A percentile compares a stretch with the other conserved stretches of the same genome.
phyloP scores from a whole-genome alignment of 2,113 vertebrate genomes.

The Benitochromis conjunctus region DNA sequence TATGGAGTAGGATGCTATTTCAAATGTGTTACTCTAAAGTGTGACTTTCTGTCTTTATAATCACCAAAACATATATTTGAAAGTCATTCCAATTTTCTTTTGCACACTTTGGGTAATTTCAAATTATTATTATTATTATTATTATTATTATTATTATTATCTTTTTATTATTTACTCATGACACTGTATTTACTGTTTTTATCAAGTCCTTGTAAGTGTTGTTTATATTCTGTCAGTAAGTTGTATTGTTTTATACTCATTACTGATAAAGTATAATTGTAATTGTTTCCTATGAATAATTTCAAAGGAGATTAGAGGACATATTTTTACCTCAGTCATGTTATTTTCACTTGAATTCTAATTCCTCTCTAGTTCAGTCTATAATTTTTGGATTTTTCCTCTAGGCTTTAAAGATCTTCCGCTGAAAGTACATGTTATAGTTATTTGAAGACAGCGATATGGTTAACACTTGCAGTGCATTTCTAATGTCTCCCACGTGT shows the following conservation, averaged over 20 bases:
- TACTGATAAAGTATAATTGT: background rate
- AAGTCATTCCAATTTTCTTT: background rate
- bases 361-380: background rate
- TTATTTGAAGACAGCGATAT: background rate
- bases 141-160: background rate
- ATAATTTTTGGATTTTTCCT: background rate
- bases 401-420: background rate
- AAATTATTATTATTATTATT: background rate
- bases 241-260: background rate
- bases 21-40: slow-evolving; percentile 17
- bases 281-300: background rate
- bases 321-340: background rate
- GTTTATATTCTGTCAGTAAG: background rate
- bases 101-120: background rate
- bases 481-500: background rate
- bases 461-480: background rate
- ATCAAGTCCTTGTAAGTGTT: background rate
- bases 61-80: background rate
- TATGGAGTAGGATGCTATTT: background rate
- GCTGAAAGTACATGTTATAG: background rate
- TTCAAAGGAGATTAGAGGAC: background rate
- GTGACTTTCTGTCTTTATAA: background rate
- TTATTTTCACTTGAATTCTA: background rate
- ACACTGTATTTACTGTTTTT: background rate
- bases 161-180: background rate